Evolutionary conservation across 35 echinoderm and acorn worm genomes (phyloP).

Genomic region (Strongylocentrotus purpuratus): DNA sequence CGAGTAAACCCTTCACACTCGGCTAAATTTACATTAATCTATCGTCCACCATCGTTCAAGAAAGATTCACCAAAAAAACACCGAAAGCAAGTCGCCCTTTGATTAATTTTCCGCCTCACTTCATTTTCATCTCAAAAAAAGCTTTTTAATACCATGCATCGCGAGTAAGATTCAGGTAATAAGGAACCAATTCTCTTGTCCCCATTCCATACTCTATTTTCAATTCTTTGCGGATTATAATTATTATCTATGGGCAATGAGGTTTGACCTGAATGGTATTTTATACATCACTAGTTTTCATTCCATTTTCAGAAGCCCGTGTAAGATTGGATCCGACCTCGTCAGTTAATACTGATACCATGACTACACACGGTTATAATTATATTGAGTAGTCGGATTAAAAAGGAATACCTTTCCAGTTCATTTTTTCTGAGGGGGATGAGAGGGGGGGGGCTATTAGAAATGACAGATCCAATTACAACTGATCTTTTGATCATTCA

Average conservation of each 20-base stretch:
- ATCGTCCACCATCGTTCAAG: neutral
- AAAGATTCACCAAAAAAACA: neutral
- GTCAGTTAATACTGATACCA: neutral
- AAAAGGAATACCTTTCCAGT: too few species aligned
- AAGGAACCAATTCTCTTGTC: neutral
- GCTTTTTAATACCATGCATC: neutral
- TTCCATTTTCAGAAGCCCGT: neutral
- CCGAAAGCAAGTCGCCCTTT: slow-evolving; percentile 18
- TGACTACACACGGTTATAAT: neutral
- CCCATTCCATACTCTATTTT: neutral
- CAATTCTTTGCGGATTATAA: neutral
- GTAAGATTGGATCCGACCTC: neutral
- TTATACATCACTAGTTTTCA: neutral
- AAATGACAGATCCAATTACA: too few species aligned
- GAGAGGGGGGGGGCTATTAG: too few species aligned
- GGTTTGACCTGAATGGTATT: neutral
- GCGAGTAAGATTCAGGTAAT: neutral
- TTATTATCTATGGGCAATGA: neutral
- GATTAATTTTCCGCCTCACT: slow-evolving; percentile 37
- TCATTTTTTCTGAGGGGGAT: too few species aligned
- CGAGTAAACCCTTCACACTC: neutral
- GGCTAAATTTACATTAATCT: slow-evolving; percentile 7
- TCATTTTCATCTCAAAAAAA: slow-evolving; percentile 34
- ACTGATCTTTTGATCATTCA: too few species aligned
- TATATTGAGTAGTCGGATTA: neutral